Percentiles rank a stretch among this genome's conserved stretches.
These are phyloP conservation scores for Neodiprion pinetum DNA, from an alignment of 1,140 invertebrate species.

Conservation along the genomic window DNA sequence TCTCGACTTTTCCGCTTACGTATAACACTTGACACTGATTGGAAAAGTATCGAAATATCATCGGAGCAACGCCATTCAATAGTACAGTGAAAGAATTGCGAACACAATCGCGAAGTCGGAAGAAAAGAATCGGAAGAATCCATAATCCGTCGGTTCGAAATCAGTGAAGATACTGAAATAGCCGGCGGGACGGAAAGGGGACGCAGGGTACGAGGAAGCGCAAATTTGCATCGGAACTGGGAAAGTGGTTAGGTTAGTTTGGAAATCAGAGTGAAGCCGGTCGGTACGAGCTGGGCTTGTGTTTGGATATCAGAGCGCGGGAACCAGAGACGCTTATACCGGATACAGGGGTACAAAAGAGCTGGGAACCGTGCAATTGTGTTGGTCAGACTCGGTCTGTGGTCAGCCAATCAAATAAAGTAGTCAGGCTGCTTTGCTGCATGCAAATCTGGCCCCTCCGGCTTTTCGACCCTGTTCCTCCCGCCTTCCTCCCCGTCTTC, in stretches of 20 bases:
- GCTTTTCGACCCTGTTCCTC: constrained; percentile 30
- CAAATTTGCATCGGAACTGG: no score
- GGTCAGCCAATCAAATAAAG: constrained; percentile 53
- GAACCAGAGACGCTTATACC: not conserved
- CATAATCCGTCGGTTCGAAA: no score
- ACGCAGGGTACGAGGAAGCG: no score
- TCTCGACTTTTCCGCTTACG: no score
- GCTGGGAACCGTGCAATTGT: constrained; percentile 3
- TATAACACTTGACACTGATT: no score
- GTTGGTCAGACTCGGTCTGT: constrained; percentile 14
- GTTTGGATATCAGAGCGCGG: not conserved
- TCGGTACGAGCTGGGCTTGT: not conserved
- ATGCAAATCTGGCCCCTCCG: constrained; percentile 47
- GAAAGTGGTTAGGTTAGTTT: not conserved
- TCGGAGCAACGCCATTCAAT: no score
- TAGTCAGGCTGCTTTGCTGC: constrained; percentile 47
- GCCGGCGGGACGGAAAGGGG: no score
- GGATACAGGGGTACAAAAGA: not conserved
- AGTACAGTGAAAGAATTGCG: no score
- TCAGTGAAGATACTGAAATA: no score
- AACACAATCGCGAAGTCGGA: no score
- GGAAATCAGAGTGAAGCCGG: not conserved
- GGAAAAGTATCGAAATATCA: no score
- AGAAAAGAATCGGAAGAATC: no score
- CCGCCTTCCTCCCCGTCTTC: constrained; percentile 26